phyloP scores from a whole-genome alignment of 1,140 invertebrate genomes.

The Globodera ellingtonae region DNA sequence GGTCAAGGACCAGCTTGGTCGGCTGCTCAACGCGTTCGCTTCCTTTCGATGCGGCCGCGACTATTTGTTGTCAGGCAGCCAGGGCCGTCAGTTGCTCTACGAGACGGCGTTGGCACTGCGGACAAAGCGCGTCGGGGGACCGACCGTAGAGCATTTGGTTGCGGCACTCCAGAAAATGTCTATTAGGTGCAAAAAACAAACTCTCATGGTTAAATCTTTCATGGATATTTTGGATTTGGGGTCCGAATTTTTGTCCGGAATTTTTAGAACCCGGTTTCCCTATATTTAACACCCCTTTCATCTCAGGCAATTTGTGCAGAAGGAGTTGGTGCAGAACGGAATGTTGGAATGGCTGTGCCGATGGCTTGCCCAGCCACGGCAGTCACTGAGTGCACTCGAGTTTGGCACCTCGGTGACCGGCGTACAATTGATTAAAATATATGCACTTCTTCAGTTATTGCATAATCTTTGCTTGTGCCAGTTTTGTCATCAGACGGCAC shows the following conservation, averaged over 20 bases:
- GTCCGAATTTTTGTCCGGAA: no score
- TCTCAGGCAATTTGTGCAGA: slow-evolving; percentile 39
- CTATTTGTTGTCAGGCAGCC: slow-evolving; percentile 42
- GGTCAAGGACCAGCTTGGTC: slow-evolving; percentile 49
- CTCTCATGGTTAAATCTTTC: no score
- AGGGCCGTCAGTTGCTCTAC: slow-evolving; percentile 50
- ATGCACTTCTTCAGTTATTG: background rate
- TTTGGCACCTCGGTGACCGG: slow-evolving; percentile 45
- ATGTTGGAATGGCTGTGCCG: slow-evolving; percentile 56
- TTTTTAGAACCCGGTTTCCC: no score
- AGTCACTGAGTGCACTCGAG: slow-evolving; percentile 43
- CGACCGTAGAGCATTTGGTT: slow-evolving; percentile 48
- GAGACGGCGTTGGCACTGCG: slow-evolving; percentile 51
- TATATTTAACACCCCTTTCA: no score
- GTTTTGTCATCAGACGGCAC: slow-evolving; percentile 51
- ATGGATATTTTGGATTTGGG: no score
- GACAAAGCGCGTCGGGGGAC: slow-evolving; percentile 36
- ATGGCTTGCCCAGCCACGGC: slow-evolving; percentile 30
- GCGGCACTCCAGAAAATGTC: slow-evolving; percentile 55
- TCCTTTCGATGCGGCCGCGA: slow-evolving; percentile 53
- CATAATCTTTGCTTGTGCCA: slow-evolving; percentile 54
- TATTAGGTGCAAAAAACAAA: slow-evolving; percentile 20
- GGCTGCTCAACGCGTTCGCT: slow-evolving; percentile 51
- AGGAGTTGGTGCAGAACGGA: slow-evolving; percentile 51
- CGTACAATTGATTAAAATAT: no score